Evolutionary conservation across 1,140 invertebrate species (phyloP), one percentile per base, ranked within the genome.

Genomic region (Paralvinella palmiformis): DNA sequence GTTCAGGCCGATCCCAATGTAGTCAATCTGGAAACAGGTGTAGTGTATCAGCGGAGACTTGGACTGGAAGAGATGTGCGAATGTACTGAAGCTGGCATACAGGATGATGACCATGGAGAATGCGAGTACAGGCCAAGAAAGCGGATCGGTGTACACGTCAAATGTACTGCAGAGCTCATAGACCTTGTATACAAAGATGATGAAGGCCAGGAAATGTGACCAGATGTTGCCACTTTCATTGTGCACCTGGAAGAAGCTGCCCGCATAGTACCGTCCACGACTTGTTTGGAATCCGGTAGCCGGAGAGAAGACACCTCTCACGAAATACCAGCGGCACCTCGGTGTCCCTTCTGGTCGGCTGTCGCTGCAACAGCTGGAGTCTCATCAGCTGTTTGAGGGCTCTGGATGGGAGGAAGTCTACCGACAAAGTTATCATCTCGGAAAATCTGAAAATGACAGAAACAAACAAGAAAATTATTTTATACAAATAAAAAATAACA

Each of bases 41-140:
- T 75, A 74, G 56, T 79, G 77, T 27, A 71, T 58, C 41, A 64
- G 48, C n/a, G 67, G 58, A 1, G 73, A 75, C 50, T 72, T 74
- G 32, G 70, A 70, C 56, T 79, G 75, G 22, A 77, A 58, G 4
- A 76, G 66, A 64, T 79, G 77, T 17, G 73, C 74, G 6, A 62
- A 37, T 6, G 69, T 59, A 53, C 73, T 75, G 4, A 70, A 58
- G 13, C 67, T 62, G 36, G 71, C 68, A 48, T 71, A 63, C 24
- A 71, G 62, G 27, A 74, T 44, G 59, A 63, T 65, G 41, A 69
- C 63, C 17, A 69, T 41, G 6, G 69, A 67, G 22, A 72, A 71
- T 3, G 67, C 56, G 6, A 73, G 20, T 29, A 74, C 62, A 7
- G 71, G 67, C 63, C 63, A 65, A 52, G 65, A 72, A 3, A 68